phyloP scores from a whole-genome alignment of 2,888 invertebrate genomes.

The Boloria selene region DNA sequence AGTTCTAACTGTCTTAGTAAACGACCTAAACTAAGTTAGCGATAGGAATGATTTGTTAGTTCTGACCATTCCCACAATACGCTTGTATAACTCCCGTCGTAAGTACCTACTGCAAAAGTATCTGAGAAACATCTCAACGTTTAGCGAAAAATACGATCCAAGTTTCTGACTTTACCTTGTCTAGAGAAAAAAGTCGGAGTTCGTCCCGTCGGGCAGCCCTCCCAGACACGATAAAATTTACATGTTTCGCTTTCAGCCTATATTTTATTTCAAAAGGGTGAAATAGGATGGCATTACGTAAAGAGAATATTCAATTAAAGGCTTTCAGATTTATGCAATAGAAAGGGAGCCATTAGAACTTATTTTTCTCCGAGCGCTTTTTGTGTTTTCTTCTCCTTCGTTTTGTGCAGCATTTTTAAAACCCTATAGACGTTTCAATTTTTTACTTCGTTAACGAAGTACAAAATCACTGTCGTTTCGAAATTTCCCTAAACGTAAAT shows the following conservation, averaged over 20 bases:
- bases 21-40: constrained; percentile 20
- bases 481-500: constrained; percentile 10
- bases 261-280: constrained; percentile 80
- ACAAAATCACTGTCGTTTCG: constrained; percentile 20
- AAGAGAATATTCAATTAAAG: constrained; percentile 81
- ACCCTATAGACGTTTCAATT: constrained; percentile 26
- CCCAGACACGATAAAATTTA: constrained; percentile 79
- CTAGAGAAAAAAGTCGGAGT: constrained; percentile 65
- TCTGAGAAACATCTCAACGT: constrained; percentile 73
- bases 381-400: constrained; percentile 45
- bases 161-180: constrained; percentile 73
- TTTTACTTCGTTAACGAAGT: constrained; percentile 18
- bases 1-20: constrained; percentile 21
- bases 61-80: constrained; percentile 34
- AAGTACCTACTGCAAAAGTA: constrained; percentile 73
- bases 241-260: constrained; percentile 76
- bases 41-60: constrained; percentile 37
- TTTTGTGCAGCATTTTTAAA: constrained; percentile 32
- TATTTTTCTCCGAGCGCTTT: constrained; percentile 52
- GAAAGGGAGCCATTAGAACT: constrained; percentile 53
- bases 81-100: constrained; percentile 68
- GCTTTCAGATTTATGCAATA: constrained; percentile 69
- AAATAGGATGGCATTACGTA: constrained; percentile 76
- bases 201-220: constrained; percentile 59
- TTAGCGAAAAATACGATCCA: constrained; percentile 76